Conservation (phyloP, 2,797 vertebrate genomes). For the Mus spretus region DNA sequence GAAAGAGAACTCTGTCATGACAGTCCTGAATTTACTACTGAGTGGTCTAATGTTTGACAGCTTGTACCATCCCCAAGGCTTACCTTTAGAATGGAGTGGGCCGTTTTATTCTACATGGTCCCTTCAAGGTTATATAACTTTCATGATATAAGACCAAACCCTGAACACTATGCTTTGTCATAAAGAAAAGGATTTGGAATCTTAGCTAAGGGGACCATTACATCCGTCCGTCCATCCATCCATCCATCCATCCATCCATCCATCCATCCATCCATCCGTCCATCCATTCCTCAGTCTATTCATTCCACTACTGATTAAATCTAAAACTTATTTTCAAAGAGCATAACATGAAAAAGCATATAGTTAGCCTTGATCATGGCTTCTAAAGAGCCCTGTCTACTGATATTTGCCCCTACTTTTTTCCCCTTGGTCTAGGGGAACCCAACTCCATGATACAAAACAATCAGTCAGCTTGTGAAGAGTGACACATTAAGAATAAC, state of each 20-base stretch:
- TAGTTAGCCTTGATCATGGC: background rate
- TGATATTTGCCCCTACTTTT: background rate
- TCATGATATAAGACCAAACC: conserved; percentile 22
- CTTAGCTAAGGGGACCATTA: conserved; percentile 8
- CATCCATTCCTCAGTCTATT: background rate
- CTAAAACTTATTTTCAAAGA: background rate
- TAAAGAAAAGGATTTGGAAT: background rate
- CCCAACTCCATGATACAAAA: background rate
- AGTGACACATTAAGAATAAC: background rate
- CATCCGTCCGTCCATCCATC: background rate
- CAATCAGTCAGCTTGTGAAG: background rate
- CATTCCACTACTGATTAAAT: background rate
- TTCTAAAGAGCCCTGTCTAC: background rate
- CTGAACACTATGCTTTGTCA: conserved; percentile 11
- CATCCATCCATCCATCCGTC: background rate
- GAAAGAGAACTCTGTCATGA: background rate
- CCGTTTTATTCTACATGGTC: background rate
- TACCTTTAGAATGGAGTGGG: conserved; percentile 5
- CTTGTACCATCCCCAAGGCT: background rate
- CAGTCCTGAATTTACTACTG: background rate
- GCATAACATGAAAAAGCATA: background rate
- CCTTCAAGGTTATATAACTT: background rate
- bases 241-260: background rate
- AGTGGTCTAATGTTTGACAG: conserved; percentile 4
- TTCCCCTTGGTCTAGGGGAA: background rate